Base-by-base conservation (phyloP, 1,140 invertebrate species). In the Probaryconus sp. region DNA sequence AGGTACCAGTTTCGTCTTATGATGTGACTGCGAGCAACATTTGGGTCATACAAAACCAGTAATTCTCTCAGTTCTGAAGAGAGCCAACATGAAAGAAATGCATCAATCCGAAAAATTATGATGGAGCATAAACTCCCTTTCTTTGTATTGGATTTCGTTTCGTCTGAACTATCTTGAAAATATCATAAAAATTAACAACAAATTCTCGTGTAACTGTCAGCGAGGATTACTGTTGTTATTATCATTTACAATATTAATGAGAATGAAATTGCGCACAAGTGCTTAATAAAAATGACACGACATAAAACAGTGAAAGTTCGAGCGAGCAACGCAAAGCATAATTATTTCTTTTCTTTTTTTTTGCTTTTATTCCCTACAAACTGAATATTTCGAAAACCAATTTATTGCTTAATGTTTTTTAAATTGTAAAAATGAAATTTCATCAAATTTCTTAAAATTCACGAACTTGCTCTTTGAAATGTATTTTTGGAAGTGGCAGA, bases 41-140 rank as follows among this genome's bases (percentile, higher is more conserved):
- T 74, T 74, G 37, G 64, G 38, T 69, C 64, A 60, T 68, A 69
- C 63, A 21, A 64, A 65, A 69, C 71, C 71, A 74, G 71, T 68
- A 74, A 74, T 74, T 74, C 71, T n/a, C n/a, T 24, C 31, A 58
- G 61, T 61, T 68, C 48, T 43, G 48, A 47, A 26, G 37, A 68
- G 37, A 56, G 28, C 28, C 20, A 56, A 37, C 31, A 38, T 45
- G 30, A 63, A 64, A 60, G 60, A 65, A 74, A 56, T 50, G 53
- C 51, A 72, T 64, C 60, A 72, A 30, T 38, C 47, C 7, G 47
- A 48, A 68, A 64, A 67, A 68, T 58, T 63, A 74, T 60, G 60
- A 72, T 47, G 56, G 13, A 63, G 58, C 50, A 63, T 65, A 45
- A 64, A 60, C 31, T 60, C 37, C 6, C 30, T 45, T 21, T n/a